phyloP scores from a whole-genome alignment of 2,113 vertebrate genomes.

The Ceyx cyanopectus region DNA sequence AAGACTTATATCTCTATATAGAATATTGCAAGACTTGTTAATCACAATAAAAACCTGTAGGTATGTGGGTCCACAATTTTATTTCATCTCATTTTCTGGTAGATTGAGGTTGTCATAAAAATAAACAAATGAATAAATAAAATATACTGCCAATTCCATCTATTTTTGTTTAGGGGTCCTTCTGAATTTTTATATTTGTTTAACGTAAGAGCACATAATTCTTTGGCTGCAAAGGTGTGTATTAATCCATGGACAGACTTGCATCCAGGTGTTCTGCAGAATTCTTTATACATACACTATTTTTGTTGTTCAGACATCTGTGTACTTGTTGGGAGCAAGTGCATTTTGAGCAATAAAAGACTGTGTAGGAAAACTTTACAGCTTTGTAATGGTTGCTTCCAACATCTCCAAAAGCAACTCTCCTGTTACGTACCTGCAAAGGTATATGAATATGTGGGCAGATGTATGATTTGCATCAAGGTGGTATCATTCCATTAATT shows the following conservation, averaged over 20 bases:
- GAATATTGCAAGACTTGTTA: neutral
- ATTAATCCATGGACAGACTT: neutral
- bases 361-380: neutral
- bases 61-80: neutral
- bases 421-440: neutral
- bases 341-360: neutral
- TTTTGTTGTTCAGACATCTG: neutral
- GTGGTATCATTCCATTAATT: conserved; percentile 9
- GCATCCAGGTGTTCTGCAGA: neutral
- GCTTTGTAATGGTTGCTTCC: neutral
- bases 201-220: neutral
- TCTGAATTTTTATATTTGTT: neutral
- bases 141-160: neutral
- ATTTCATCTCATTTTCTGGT: neutral
- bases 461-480: neutral
- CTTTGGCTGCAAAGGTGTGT: neutral
- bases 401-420: neutral
- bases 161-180: neutral
- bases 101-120: neutral
- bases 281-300: neutral
- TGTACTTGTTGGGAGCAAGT: neutral
- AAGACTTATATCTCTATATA: neutral
- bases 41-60: neutral
- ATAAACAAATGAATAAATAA: neutral
- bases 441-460: neutral